Evolutionary conservation across 1,140 invertebrate species (phyloP).

Genomic region (Drosophila virilis): DNA sequence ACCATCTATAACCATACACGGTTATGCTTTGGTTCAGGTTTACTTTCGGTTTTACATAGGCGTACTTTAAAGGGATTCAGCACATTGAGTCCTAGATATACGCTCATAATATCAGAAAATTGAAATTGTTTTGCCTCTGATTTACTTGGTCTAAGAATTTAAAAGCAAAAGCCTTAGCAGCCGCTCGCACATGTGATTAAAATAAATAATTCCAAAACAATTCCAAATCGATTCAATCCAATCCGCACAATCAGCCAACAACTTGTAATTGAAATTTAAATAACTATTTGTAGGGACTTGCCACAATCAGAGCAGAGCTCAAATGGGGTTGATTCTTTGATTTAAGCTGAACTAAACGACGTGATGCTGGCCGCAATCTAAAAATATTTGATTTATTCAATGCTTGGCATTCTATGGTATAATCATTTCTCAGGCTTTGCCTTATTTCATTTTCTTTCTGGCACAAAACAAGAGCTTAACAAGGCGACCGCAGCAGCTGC

Average conservation of each 20-base stretch:
- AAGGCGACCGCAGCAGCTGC: conserved; percentile 34
- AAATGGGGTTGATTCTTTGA: conserved; percentile 2
- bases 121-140: no score
- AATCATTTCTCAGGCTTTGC: conserved; percentile 39
- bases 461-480: conserved; percentile 42
- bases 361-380: conserved; percentile 17
- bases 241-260: not conserved
- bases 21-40: no score
- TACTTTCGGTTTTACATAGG: no score
- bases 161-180: no score
- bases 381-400: conserved; percentile 48
- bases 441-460: conserved; percentile 34
- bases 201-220: no score
- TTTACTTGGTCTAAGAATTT: no score
- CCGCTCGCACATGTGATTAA: not conserved
- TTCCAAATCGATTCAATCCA: not conserved
- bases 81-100: no score
- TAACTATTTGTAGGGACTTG: not conserved
- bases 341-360: conserved; percentile 24
- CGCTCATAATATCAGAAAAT: no score
- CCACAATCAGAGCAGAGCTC: conserved; percentile 11
- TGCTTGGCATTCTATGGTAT: conserved; percentile 14
- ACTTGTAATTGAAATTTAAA: not conserved
- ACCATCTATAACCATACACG: no score
- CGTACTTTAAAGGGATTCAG: no score